Conservation (phyloP, 2,888 invertebrate species). For the Clusia tigrina region DNA sequence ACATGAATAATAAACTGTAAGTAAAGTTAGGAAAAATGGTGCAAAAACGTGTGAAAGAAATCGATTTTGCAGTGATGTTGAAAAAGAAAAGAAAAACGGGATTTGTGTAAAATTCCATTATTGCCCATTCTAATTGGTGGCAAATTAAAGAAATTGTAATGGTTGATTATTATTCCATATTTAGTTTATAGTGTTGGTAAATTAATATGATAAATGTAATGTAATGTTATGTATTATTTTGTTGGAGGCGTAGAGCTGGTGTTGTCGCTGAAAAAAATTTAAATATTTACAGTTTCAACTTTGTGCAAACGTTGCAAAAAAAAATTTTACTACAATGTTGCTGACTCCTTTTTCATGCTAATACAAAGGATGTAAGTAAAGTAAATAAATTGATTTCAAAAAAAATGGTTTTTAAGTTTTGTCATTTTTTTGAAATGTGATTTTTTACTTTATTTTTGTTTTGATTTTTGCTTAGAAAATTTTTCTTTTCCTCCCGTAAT, state of each 20-base stretch:
- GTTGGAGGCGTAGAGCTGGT: too few relatives aligned
- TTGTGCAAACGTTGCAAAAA: too few relatives aligned
- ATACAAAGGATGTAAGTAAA: constrained; percentile 29
- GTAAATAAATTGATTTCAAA: constrained; percentile 34
- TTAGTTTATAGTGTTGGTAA: constrained; percentile 14
- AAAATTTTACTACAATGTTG: too few relatives aligned
- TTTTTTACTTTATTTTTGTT: constrained; percentile 43
- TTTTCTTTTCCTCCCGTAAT: neutral
- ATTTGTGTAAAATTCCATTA: constrained; percentile 7
- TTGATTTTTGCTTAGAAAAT: constrained; percentile 32
- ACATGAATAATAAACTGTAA: constrained; percentile 65
- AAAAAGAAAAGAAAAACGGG: constrained; percentile 30
- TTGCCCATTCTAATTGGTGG: constrained; percentile 27
- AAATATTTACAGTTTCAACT: too few relatives aligned
- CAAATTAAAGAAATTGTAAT: constrained; percentile 17
- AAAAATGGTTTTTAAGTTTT: constrained; percentile 12
- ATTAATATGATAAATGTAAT: too few relatives aligned
- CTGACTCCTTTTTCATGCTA: neutral
- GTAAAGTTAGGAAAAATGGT: constrained; percentile 48
- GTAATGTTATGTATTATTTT: too few relatives aligned
- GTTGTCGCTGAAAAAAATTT: too few relatives aligned
- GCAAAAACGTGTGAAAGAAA: constrained; percentile 42
- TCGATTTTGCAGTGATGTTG: constrained; percentile 58
- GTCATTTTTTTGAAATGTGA: constrained; percentile 39
- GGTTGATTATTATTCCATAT: constrained; percentile 9